Percentiles rank a stretch among this genome's conserved stretches.
Conservation (phyloP, 2,113 vertebrate species). For the Crotalus horridus region DNA sequence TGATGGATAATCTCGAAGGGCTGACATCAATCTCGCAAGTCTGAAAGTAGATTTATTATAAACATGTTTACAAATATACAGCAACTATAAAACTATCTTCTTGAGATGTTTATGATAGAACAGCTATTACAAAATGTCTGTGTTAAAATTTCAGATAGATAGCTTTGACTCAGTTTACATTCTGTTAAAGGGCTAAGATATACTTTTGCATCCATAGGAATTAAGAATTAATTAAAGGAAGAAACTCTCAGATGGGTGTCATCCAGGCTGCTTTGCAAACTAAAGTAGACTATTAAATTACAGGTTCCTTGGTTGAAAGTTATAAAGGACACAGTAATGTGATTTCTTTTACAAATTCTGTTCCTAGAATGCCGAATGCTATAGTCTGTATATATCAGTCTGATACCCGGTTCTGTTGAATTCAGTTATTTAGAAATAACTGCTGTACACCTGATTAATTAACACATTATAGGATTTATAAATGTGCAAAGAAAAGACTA, state of each 20-base stretch:
- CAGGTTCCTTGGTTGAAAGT: not conserved
- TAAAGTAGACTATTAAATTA: not conserved
- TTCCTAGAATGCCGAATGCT: not conserved
- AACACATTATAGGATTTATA: not conserved
- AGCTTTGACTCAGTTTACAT: not conserved
- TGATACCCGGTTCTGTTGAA: not conserved
- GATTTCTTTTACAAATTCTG: not conserved
- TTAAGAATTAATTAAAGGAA: slow-evolving; percentile 4
- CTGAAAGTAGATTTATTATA: not conserved
- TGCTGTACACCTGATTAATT: not conserved
- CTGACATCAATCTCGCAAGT: not conserved
- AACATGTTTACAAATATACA: too few species aligned
- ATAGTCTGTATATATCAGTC: not conserved
- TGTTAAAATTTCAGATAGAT: not conserved
- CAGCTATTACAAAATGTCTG: not conserved
- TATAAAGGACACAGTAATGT: not conserved
- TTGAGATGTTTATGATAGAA: not conserved
- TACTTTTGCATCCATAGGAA: not conserved
- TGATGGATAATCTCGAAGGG: not conserved
- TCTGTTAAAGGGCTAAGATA: not conserved
- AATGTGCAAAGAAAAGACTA: not conserved
- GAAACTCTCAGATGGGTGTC: not conserved
- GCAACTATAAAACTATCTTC: not conserved
- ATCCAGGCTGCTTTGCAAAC: not conserved
- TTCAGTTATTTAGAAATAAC: not conserved